Percentiles rank a stretch among this genome's conserved stretches.
Conservation (phyloP, 1,140 invertebrate genomes). For the Microvelia longipes region DNA sequence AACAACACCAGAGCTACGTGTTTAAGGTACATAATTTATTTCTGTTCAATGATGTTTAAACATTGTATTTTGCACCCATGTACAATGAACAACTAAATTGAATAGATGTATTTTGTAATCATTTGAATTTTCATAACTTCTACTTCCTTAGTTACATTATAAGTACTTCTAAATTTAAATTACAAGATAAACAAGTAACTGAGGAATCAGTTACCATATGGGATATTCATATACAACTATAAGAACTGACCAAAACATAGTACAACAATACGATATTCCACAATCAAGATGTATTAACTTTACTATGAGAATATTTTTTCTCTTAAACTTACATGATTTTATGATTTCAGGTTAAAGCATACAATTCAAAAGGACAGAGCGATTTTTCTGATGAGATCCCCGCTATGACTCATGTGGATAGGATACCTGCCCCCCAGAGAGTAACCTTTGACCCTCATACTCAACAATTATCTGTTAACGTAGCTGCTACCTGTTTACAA, state of each 20-base stretch:
- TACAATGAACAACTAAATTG: too few species aligned
- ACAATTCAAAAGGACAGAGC: constrained; percentile 68
- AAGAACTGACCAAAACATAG: too few species aligned
- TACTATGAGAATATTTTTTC: too few species aligned
- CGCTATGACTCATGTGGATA: constrained; percentile 62
- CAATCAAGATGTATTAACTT: too few species aligned
- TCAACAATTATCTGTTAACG: constrained; percentile 54
- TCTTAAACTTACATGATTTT: neutral
- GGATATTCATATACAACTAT: too few species aligned
- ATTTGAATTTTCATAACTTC: neutral
- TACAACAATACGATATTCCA: too few species aligned
- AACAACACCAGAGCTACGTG: constrained; percentile 65
- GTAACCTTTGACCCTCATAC: constrained; percentile 66
- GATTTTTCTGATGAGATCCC: constrained; percentile 67
- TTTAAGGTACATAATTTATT: constrained; percentile 55
- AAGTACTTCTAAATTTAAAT: too few species aligned
- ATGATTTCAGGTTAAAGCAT: constrained; percentile 52
- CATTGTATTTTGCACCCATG: constrained; percentile 2
- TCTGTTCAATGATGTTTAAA: neutral
- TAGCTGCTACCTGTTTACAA: constrained; percentile 54
- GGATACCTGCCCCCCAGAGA: constrained; percentile 60
- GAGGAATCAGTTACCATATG: too few species aligned
- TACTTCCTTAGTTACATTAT: too few species aligned
- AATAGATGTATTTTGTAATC: too few species aligned
- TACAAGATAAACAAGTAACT: too few species aligned